These are phyloP conservation scores for Perizoma affinitatum DNA, from an alignment of 2,888 invertebrate species.

Conservation along the genomic window DNA sequence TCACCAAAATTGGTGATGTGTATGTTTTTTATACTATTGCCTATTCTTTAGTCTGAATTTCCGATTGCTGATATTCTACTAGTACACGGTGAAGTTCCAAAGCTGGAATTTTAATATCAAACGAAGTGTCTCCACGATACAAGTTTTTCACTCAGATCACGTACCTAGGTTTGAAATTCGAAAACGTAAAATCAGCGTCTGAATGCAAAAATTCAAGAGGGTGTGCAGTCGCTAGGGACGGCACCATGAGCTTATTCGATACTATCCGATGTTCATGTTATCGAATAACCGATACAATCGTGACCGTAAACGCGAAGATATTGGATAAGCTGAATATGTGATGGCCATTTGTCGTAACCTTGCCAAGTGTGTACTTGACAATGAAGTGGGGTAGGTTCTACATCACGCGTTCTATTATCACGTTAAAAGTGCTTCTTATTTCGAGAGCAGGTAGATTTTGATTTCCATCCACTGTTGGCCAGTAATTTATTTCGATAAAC, in stretches of 20 bases:
- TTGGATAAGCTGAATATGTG: slow-evolving; percentile 28
- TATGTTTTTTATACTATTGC: too few relatives aligned
- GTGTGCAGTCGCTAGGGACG: slow-evolving; percentile 47
- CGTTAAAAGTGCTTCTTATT: slow-evolving; percentile 25
- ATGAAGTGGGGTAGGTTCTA: slow-evolving; percentile 38
- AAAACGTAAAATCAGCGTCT: slow-evolving; percentile 73
- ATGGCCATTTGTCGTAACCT: slow-evolving; percentile 29
- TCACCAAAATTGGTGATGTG: too few relatives aligned
- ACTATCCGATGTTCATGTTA: slow-evolving; percentile 31
- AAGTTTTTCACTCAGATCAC: slow-evolving; percentile 65
- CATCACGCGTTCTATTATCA: slow-evolving; percentile 41
- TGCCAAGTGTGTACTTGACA: slow-evolving; percentile 27
- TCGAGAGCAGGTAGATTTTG: slow-evolving; percentile 19
- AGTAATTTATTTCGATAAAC: slow-evolving; percentile 5
- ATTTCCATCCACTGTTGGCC: slow-evolving; percentile 13
- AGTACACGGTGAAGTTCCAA: slow-evolving; percentile 26
- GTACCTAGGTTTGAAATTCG: slow-evolving; percentile 68
- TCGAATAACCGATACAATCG: slow-evolving; percentile 35
- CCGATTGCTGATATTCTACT: slow-evolving; percentile 19
- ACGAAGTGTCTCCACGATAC: slow-evolving; percentile 59
- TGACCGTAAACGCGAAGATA: slow-evolving; percentile 34
- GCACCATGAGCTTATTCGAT: slow-evolving; percentile 34
- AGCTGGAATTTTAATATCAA: slow-evolving; percentile 56
- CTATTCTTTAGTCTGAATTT: neutral
- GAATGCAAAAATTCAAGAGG: slow-evolving; percentile 67